A percentile compares a stretch with the other conserved stretches of the same genome.
Evolutionary conservation across 1,140 invertebrate species (phyloP).

Genomic region (Popillia japonica): DNA sequence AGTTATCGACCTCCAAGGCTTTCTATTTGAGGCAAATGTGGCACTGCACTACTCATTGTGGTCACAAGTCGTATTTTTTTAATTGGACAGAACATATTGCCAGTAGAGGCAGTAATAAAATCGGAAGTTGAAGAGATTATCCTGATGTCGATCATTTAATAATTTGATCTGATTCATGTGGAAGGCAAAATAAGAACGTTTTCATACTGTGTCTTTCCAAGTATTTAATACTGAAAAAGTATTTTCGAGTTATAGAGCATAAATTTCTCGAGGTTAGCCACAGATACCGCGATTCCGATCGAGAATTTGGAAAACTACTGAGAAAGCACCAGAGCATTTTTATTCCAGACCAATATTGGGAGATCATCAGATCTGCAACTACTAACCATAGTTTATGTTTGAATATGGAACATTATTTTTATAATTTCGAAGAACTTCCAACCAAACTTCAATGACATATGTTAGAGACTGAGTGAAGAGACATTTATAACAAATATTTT

Average conservation of each 20-base stretch:
- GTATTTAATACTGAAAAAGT: background rate
- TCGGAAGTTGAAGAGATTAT: background rate
- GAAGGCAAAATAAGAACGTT: too few relatives aligned
- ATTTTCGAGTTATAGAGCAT: background rate
- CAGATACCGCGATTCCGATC: background rate
- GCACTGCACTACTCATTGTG: constrained; percentile 34
- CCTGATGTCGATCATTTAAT: background rate
- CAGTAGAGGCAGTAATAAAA: constrained; percentile 12
- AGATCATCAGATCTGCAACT: background rate
- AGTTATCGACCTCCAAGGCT: constrained; percentile 49
- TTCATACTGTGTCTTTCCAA: background rate
- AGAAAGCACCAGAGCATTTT: background rate
- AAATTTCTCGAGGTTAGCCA: background rate
- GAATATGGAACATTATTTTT: too few relatives aligned
- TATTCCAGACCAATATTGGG: background rate
- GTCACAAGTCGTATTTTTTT: constrained; percentile 37
- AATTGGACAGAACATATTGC: constrained; percentile 35
- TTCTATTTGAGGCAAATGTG: constrained; percentile 47
- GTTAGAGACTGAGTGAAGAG: too few relatives aligned
- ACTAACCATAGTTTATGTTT: too few relatives aligned
- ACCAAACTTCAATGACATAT: too few relatives aligned
- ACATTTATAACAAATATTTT: too few relatives aligned
- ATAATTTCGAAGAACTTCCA: too few relatives aligned
- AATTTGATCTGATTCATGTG: background rate
- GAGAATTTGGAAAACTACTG: background rate